Percentiles rank a stretch among this genome's conserved stretches.
phyloP scores from a whole-genome alignment of 2,888 invertebrate species.

The Hydroisotoma schaefferi region DNA sequence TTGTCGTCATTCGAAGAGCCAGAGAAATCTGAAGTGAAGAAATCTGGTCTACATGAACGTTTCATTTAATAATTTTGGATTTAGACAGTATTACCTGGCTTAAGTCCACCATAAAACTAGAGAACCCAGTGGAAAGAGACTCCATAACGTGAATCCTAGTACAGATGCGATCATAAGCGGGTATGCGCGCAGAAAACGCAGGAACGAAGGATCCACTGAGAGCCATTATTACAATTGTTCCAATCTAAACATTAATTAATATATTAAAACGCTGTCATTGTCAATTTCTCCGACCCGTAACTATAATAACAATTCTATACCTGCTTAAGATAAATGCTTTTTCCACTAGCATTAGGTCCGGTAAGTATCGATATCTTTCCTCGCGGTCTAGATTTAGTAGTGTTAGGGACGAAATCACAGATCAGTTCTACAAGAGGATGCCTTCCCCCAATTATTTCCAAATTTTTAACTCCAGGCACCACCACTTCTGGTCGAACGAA shows the following conservation, averaged over 20 bases:
- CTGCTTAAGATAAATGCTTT: slow-evolving; percentile 87
- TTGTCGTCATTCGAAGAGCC: slow-evolving; percentile 64
- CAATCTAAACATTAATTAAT: too few species aligned
- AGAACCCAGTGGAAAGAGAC: slow-evolving; percentile 72
- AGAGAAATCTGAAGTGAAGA: slow-evolving; percentile 62
- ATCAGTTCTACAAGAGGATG: slow-evolving; percentile 69
- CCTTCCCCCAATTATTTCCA: slow-evolving; percentile 64
- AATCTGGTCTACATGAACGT: background rate
- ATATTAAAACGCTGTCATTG: too few species aligned
- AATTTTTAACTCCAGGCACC: slow-evolving; percentile 56
- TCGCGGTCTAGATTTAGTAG: slow-evolving; percentile 60
- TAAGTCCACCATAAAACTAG: slow-evolving; percentile 80
- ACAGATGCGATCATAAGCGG: slow-evolving; percentile 68
- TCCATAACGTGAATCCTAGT: slow-evolving; percentile 73
- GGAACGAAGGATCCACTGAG: slow-evolving; percentile 89
- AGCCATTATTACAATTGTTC: slow-evolving; percentile 75
- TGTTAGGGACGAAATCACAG: slow-evolving; percentile 68
- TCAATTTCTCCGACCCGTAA: background rate
- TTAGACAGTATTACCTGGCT: slow-evolving; percentile 70
- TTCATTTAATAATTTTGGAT: too few species aligned
- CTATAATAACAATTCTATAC: too few species aligned
- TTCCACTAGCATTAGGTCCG: slow-evolving; percentile 88
- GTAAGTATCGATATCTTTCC: slow-evolving; percentile 71
- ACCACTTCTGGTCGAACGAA: slow-evolving; percentile 65
- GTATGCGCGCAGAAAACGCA: slow-evolving; percentile 68